Evolutionary conservation across 2,113 vertebrate genomes (phyloP), one percentile per base, ranked within the genome.

Genomic region (Ctenomys sociabilis): DNA sequence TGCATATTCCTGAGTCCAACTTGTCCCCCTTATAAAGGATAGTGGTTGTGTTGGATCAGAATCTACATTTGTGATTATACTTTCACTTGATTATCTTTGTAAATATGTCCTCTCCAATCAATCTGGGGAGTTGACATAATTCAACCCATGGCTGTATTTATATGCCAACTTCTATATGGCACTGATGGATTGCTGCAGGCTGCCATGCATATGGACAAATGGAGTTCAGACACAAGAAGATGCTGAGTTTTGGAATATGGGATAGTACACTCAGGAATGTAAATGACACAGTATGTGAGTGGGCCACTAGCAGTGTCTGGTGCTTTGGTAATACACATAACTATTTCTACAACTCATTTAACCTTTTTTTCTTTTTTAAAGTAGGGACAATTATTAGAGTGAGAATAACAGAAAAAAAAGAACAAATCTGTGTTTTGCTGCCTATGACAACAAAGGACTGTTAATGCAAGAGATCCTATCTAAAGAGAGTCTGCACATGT

Each of bases 291-390:
- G 12, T 11, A 35, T 66, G 10, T 2, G 28, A 91, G 35, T 40
- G 26, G 72, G 88, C 28, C 26, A 45, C 14, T 54, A 35, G 49
- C 52, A 70, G n/a, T 70, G 59, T 83, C 86, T 26, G 73, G 57
- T 95, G 84, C 26, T 94, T 75, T 88, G 28, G 43, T 11, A 63
- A 22, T 72, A 68, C 66, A 93, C 63, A 77, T 66, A 91, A 68
- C n/a, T 80, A 52, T 68, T 81, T 54, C 68, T 87, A 26, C 21
- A 63, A 61, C 24, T 26, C 26, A 91, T 84, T 59, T 86, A 84
- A 40, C 7, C 10, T 5, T 80, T n/a, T 73, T 37, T 54, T 14
- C 4, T 24, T 72, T 88, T n/a, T 89, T 12, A 49, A 78, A 84
- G 45, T 37, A 32, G 40, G 43, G 30, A 94, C 85, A 54, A 66